These are phyloP conservation scores for Tinamus guttatus DNA, from an alignment of 2,113 vertebrate species.

Conservation along the genomic window DNA sequence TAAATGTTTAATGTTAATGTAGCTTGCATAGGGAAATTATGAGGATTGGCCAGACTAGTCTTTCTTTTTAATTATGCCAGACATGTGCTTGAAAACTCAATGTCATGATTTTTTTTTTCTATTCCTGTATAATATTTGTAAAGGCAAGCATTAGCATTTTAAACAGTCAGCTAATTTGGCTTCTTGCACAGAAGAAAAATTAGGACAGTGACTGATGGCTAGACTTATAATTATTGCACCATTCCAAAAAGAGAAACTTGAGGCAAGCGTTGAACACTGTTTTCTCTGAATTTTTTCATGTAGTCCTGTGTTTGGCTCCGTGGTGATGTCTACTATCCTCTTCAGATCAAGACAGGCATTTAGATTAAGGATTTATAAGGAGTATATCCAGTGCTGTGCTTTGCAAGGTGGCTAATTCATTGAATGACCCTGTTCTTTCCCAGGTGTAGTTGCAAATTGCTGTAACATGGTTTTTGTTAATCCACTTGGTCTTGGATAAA, in stretches of 20 bases:
- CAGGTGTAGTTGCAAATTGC: background rate
- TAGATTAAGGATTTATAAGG: background rate
- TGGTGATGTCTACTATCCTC: background rate
- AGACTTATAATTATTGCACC: conserved; percentile 5
- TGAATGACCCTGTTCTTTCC: background rate
- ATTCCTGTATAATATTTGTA: conserved; percentile 32
- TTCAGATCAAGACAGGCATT: background rate
- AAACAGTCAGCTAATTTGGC: conserved; percentile 58
- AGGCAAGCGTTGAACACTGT: background rate
- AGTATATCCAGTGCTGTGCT: background rate
- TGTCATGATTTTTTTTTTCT: background rate
- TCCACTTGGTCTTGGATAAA: background rate
- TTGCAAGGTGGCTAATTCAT: background rate
- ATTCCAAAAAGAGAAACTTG: background rate
- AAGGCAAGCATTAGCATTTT: conserved; percentile 72
- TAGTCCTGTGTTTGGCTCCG: background rate
- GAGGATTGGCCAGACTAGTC: background rate
- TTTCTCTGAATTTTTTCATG: background rate
- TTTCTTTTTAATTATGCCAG: background rate
- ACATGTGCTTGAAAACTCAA: background rate
- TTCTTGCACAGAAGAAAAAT: conserved; percentile 37
- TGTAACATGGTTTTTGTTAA: background rate
- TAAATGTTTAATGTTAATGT: background rate
- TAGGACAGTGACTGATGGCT: conserved; percentile 43
- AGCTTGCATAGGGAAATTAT: background rate